Evolutionary conservation across 2,797 vertebrate species (phyloP).

Genomic region (Momotus momota): DNA sequence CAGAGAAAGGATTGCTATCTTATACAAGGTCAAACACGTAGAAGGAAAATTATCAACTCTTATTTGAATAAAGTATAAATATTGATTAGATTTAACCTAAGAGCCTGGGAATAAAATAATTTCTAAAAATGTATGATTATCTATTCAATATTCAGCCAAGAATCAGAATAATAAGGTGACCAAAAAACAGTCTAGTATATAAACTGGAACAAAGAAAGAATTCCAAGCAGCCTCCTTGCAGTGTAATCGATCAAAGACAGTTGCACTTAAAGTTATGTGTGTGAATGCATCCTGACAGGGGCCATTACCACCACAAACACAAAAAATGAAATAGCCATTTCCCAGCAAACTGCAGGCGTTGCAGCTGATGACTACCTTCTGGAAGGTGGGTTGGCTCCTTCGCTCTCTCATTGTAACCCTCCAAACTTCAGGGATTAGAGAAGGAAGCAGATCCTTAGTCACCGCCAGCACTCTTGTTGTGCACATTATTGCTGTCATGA

Average conservation of each 20-base stretch:
- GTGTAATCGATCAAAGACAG: conserved; percentile 50
- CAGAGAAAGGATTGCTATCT: conserved; percentile 28
- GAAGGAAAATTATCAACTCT: neutral
- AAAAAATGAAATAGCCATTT: conserved; percentile 28
- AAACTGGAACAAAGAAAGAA: conserved; percentile 28
- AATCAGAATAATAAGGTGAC: conserved; percentile 61
- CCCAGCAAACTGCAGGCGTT: neutral
- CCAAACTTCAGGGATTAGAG: neutral
- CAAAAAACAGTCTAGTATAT: neutral
- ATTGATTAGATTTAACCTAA: conserved; percentile 66
- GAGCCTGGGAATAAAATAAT: conserved; percentile 54
- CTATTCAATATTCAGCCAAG: conserved; percentile 58
- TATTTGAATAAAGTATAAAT: conserved; percentile 71
- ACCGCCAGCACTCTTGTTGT: fast-evolving
- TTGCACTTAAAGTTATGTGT: conserved; percentile 32
- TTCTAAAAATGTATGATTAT: conserved; percentile 69
- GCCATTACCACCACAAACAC: conserved; percentile 13
- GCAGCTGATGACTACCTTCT: neutral
- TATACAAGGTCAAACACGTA: conserved; percentile 53
- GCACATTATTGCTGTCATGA: neutral
- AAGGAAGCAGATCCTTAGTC: neutral
- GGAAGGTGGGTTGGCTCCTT: neutral
- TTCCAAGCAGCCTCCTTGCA: conserved; percentile 28
- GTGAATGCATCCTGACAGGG: conserved; percentile 35
- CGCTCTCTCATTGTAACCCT: neutral